Evolutionary conservation across 2,113 vertebrate genomes (phyloP).

Genomic region (Cnemophilus loriae): DNA sequence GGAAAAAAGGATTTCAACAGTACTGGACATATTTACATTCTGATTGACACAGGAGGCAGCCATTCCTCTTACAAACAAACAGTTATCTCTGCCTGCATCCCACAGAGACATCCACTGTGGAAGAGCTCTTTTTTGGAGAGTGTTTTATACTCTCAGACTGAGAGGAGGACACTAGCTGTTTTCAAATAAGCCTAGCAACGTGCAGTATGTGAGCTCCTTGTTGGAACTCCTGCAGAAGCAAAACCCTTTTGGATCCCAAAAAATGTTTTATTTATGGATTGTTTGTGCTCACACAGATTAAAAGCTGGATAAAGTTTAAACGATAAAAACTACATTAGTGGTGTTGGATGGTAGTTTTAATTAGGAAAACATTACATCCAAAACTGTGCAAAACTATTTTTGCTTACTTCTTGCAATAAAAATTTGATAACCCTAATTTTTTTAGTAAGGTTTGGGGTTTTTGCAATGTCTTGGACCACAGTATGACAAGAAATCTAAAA

Average conservation of each 20-base stretch:
- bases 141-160: background rate
- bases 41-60: background rate
- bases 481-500: background rate
- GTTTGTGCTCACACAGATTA: rapidly evolving
- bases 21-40: background rate
- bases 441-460: background rate
- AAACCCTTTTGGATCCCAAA: background rate
- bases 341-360: background rate
- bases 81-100: background rate
- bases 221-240: background rate
- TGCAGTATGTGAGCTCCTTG: background rate
- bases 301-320: background rate
- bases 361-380: background rate
- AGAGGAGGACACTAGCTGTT: background rate
- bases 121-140: background rate
- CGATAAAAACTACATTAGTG: background rate
- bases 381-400: background rate
- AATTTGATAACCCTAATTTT: background rate
- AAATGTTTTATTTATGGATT: background rate
- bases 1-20: background rate
- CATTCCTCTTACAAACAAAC: background rate
- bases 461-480: background rate
- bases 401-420: background rate
- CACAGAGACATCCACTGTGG: background rate
- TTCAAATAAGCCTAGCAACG: background rate